A percentile compares a stretch with the other conserved stretches of the same genome.
These are phyloP conservation scores for Peromyscus attwateri DNA, from an alignment of 2,797 vertebrate genomes.

Conservation along the genomic window DNA sequence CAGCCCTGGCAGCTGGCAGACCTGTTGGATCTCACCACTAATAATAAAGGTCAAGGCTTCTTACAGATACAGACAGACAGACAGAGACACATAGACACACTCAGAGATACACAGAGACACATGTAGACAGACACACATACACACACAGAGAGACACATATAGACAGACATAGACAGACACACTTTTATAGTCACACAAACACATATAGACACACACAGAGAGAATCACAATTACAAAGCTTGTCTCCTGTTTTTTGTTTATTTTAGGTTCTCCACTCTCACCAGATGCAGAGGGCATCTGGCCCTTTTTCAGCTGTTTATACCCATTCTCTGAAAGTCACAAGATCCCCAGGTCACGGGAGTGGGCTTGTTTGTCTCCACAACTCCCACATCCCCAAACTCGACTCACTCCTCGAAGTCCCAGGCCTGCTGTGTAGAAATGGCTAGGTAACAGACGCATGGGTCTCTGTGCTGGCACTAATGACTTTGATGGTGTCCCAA, in stretches of 20 bases:
- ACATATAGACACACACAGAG: background rate
- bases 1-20: background rate
- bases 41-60: background rate
- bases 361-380: background rate
- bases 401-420: background rate
- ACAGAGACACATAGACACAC: background rate
- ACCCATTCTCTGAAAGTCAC: background rate
- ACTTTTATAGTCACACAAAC: background rate
- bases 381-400: background rate
- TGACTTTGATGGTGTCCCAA: accelerated
- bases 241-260: background rate
- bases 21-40: background rate
- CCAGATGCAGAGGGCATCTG: background rate
- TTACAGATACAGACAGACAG: background rate
- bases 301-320: background rate
- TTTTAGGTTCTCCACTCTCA: background rate
- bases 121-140: background rate
- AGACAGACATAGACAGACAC: background rate
- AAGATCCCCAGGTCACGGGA: background rate
- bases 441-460: background rate
- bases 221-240: background rate
- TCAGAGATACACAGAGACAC: background rate
- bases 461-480: background rate
- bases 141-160: background rate
- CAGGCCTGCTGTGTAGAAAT: accelerated